These are phyloP conservation scores for Spilogale gracilis DNA, from an alignment of 2,113 vertebrate genomes.

Conservation along the genomic window DNA sequence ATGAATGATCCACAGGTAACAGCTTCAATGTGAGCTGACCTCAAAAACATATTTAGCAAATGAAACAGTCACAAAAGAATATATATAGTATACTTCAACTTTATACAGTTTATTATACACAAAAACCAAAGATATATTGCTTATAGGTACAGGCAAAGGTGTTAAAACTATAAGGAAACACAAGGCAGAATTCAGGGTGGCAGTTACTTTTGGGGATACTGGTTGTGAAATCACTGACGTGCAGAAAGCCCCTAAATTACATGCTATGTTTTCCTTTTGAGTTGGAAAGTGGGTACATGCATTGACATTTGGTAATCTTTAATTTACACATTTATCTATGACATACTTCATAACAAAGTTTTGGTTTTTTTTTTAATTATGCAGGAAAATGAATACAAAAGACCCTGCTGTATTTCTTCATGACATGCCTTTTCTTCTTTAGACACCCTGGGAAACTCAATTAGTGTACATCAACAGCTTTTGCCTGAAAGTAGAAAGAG, in stretches of 20 bases:
- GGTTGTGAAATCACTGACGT: background rate
- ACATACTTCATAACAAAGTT: background rate
- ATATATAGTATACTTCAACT: background rate
- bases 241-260: background rate
- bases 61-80: constrained; percentile 4
- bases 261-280: background rate
- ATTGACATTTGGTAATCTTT: background rate
- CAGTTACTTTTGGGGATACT: background rate
- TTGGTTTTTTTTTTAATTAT: constrained; percentile 12
- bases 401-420: constrained; percentile 11
- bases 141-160: background rate
- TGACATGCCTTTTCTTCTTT: constrained; percentile 26
- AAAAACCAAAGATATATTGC: constrained; percentile 5
- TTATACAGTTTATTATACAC: background rate
- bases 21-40: background rate
- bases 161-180: background rate
- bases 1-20: background rate
- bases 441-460: constrained; percentile 58
- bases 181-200: background rate
- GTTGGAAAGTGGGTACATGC: background rate
- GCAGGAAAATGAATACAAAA: background rate
- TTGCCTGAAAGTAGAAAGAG: constrained; percentile 50
- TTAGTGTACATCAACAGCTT: constrained; percentile 66
- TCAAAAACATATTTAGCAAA: background rate
- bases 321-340: background rate